Evolutionary conservation across 2,888 invertebrate genomes (phyloP).

Genomic region (Branchellion lobata): DNA sequence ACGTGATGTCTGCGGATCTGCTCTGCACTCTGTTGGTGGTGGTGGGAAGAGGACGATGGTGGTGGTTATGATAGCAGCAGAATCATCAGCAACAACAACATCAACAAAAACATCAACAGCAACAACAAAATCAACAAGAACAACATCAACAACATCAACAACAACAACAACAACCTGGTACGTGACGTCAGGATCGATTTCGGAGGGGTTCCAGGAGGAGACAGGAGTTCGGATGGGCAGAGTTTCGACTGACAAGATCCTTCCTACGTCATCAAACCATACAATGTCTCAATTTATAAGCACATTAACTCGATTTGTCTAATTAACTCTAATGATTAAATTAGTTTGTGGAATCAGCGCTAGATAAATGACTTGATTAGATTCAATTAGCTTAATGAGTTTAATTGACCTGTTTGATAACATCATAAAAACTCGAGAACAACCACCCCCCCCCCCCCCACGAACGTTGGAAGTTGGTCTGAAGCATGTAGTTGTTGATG

Average conservation of each 20-base stretch:
- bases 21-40: not conserved
- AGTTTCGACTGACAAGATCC: constrained; percentile 52
- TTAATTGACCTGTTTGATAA: too few relatives aligned
- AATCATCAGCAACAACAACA: too few relatives aligned
- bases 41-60: not conserved
- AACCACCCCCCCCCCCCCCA: too few relatives aligned
- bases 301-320: not conserved
- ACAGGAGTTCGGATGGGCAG: constrained; percentile 51
- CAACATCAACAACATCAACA: too few relatives aligned
- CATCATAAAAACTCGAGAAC: too few relatives aligned
- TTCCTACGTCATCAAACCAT: constrained; percentile 48
- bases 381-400: too few relatives aligned
- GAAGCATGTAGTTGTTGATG: constrained; percentile 51
- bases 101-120: too few relatives aligned
- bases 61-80: too few relatives aligned
- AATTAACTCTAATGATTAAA: not conserved
- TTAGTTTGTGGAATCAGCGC: too few relatives aligned
- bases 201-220: constrained; percentile 50
- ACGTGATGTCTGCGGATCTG: constrained; percentile 46
- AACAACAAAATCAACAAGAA: too few relatives aligned
- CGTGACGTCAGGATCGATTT: constrained; percentile 52
- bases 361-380: too few relatives aligned
- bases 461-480: constrained; percentile 51
- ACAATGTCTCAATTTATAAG: not conserved
- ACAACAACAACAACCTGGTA: constrained; percentile 49